Conservation (phyloP, 1,140 invertebrate genomes). For the Euura saliciscinereae region DNA sequence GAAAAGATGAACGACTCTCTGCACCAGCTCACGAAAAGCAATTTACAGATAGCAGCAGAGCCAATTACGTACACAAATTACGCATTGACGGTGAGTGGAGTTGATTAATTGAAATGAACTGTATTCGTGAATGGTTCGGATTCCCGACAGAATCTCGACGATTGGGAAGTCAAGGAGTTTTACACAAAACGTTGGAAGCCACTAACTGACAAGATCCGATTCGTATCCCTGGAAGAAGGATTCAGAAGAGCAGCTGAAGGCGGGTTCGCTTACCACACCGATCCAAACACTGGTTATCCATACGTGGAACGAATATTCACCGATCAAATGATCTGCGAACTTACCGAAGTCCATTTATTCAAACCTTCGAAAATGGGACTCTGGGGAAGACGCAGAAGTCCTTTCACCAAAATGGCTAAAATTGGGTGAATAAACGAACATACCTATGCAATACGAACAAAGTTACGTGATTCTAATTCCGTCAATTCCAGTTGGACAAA, state of each 20-base stretch:
- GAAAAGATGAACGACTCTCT: conserved; percentile 52
- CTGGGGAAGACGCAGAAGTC: conserved; percentile 35
- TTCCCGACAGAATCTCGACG: not conserved
- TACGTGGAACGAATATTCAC: conserved; percentile 35
- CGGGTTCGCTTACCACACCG: conserved; percentile 37
- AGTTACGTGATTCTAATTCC: too few species aligned
- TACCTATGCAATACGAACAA: too few species aligned
- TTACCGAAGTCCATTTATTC: conserved; percentile 40
- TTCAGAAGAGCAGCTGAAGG: conserved; percentile 33
- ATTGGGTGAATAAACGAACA: conserved; percentile 27
- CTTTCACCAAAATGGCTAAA: conserved; percentile 37
- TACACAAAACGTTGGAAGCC: conserved; percentile 37
- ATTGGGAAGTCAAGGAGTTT: conserved; percentile 38
- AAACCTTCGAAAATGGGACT: conserved; percentile 34
- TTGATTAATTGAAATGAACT: too few species aligned
- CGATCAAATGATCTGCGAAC: conserved; percentile 32
- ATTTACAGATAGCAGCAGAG: conserved; percentile 43
- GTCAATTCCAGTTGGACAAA: conserved; percentile 26
- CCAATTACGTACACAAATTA: conserved; percentile 44
- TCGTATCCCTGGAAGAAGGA: conserved; percentile 33
- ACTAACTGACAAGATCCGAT: conserved; percentile 33
- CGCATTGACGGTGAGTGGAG: not conserved
- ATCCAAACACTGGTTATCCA: conserved; percentile 38
- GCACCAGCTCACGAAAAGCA: conserved; percentile 37
- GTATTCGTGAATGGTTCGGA: too few species aligned